phyloP scores from a whole-genome alignment of 2,797 vertebrate species.

The Rhabdomys pumilio region DNA sequence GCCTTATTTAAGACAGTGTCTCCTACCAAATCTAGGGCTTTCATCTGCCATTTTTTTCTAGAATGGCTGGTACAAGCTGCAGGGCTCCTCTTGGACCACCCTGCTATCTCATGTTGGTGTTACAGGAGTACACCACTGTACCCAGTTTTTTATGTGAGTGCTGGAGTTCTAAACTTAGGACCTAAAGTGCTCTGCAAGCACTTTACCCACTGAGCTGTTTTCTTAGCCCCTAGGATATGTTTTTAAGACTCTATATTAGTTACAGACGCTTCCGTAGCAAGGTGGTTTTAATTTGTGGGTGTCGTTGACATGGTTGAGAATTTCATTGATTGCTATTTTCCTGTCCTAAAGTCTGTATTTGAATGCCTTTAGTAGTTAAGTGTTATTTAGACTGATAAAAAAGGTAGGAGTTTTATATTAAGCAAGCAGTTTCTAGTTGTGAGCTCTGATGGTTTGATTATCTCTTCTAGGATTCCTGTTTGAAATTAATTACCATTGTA shows the following conservation, averaged over 20 bases:
- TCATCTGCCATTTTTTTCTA: neutral
- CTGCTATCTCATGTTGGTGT: neutral
- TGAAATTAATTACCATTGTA: constrained; percentile 16
- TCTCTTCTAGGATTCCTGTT: neutral
- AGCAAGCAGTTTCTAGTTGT: constrained; percentile 46
- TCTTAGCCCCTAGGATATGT: neutral
- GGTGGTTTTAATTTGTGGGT: neutral
- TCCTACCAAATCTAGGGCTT: neutral
- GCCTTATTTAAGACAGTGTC: neutral
- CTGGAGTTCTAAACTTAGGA: neutral
- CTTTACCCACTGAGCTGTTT: neutral
- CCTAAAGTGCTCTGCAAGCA: too few species aligned
- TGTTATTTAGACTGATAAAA: constrained; percentile 53
- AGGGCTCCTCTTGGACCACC: too few species aligned
- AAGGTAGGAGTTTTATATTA: constrained; percentile 11
- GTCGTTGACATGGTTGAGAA: neutral
- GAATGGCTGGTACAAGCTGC: neutral
- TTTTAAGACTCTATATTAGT: neutral
- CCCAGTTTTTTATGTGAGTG: neutral
- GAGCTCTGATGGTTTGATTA: neutral
- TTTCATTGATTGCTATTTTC: constrained; percentile 21
- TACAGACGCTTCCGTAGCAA: neutral
- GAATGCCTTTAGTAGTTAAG: constrained; percentile 55
- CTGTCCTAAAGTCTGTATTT: constrained; percentile 9
- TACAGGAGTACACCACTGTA: neutral